Evolutionary conservation across 2,113 vertebrate genomes (phyloP), one percentile per base, ranked within the genome.

Genomic region (human (Homo sapiens)): DNA sequence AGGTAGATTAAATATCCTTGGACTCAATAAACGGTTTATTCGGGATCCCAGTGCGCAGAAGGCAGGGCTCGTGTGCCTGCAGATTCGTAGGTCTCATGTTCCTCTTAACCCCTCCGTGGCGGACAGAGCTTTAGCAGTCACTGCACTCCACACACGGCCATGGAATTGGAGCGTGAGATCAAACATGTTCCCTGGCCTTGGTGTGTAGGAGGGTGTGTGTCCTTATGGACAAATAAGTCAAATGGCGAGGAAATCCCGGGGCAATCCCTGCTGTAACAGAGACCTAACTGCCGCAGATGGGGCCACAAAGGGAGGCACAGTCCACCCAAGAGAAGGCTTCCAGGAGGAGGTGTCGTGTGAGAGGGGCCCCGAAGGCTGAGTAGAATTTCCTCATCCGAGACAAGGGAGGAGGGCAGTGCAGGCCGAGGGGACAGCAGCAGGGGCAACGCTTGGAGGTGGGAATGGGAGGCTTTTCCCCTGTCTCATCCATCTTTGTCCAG

Each of bases 381-480:
- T 6, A 50, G 82, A 27, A 32, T 64, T 85, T 76, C 70, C 17
- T 93, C 55, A n/a, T 35, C 40, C 32, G 18, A 35, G 66, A 16
- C 27, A n/a, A 61, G 55, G 32, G 43, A 43, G 22, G 43, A 6
- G 43, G 38, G 40, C 22, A 1, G 40, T 8, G 13, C 78, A 7
- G 64, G 89, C 64, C 35, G 30, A 76, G 45, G n/a, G 32, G 3
- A 40, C 38, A 3, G 86, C 57, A 64, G 27, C 32, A 2, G 43
- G 50, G 32, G 45, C 66, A 20, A 9, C 8, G 27, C 25, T 1
- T 4, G 17, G 45, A n/a, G 48, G 57, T 32, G 3, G 13, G 55
- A 27, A 13, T 2, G 40, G 0, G 16, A 18, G 40, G 79, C 12
- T 4, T 14, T 1, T 5, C 8, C 0, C 59, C 14, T 9, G 0